These are phyloP conservation scores for Pseudomyrmex sp. DNA, from an alignment of 1,140 invertebrate genomes.

Conservation along the genomic window DNA sequence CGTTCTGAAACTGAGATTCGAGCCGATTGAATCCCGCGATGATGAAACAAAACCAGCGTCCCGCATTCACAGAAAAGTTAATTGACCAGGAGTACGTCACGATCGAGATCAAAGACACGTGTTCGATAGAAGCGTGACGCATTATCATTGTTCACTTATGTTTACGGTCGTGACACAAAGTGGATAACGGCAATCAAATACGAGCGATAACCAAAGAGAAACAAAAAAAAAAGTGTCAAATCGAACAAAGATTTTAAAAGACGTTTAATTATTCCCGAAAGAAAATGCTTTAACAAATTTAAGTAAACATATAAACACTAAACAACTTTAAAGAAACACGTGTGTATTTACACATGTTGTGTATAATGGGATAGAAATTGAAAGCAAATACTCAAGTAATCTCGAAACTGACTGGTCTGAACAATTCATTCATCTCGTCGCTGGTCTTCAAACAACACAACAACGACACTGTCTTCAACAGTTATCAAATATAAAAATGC, in stretches of 20 bases:
- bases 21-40: not conserved
- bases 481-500: slow-evolving; percentile 44
- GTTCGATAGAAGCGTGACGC: not conserved
- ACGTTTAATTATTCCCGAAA: too few species aligned
- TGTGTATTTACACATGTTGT: slow-evolving; percentile 13
- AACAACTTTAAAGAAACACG: not conserved
- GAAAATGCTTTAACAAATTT: too few species aligned
- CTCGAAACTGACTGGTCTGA: slow-evolving; percentile 24
- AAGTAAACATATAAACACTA: too few species aligned
- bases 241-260: too few species aligned
- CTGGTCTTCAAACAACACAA: slow-evolving; percentile 40
- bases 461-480: slow-evolving; percentile 29
- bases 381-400: slow-evolving; percentile 20
- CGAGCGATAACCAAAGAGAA: not conserved
- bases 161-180: too few species aligned
- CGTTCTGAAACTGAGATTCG: not conserved
- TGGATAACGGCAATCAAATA: not conserved
- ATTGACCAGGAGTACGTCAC: not conserved
- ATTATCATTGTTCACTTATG: not conserved
- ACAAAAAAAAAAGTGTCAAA: too few species aligned
- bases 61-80: slow-evolving; percentile 7
- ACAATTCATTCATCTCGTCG: slow-evolving; percentile 27
- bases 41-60: slow-evolving; percentile 9
- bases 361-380: slow-evolving; percentile 52
- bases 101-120: not conserved